Evolutionary conservation across 2,113 vertebrate species (phyloP).

Genomic region (Gnathonemus longibarbis): DNA sequence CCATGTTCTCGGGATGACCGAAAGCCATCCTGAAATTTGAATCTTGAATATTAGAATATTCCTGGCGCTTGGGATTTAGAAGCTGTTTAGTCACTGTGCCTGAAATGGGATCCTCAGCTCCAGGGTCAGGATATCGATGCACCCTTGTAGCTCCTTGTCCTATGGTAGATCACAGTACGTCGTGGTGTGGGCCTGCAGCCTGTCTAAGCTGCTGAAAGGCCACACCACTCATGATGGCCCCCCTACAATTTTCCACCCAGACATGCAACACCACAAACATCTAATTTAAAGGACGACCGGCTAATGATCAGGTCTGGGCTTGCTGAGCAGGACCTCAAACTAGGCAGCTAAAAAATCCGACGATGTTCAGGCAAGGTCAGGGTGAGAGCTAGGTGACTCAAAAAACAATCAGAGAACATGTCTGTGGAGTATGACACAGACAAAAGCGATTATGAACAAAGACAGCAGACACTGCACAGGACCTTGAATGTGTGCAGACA

Average conservation of each 20-base stretch:
- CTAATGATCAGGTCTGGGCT: background rate
- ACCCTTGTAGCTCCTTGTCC: background rate
- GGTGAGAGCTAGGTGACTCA: background rate
- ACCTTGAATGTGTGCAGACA: background rate
- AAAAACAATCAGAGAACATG: background rate
- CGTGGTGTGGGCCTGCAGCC: background rate
- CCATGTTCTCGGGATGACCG: too few relatives aligned
- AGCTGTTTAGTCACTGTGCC: background rate
- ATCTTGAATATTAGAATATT: background rate
- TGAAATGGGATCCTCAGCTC: background rate
- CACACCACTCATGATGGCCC: background rate
- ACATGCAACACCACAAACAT: background rate
- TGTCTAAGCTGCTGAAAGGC: background rate
- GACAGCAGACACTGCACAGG: background rate
- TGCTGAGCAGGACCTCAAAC: background rate
- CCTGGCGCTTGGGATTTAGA: background rate
- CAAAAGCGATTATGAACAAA: background rate
- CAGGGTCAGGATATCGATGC: background rate
- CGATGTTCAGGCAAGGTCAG: background rate
- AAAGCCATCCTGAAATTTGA: too few relatives aligned
- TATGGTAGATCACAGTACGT: background rate
- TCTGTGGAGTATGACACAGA: background rate
- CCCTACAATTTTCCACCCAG: slow-evolving; percentile 4
- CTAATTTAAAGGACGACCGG: background rate
- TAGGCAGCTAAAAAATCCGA: background rate